These are phyloP conservation scores for Frieseomelitta varia DNA, from an alignment of 1,140 invertebrate species.

Conservation along the genomic window DNA sequence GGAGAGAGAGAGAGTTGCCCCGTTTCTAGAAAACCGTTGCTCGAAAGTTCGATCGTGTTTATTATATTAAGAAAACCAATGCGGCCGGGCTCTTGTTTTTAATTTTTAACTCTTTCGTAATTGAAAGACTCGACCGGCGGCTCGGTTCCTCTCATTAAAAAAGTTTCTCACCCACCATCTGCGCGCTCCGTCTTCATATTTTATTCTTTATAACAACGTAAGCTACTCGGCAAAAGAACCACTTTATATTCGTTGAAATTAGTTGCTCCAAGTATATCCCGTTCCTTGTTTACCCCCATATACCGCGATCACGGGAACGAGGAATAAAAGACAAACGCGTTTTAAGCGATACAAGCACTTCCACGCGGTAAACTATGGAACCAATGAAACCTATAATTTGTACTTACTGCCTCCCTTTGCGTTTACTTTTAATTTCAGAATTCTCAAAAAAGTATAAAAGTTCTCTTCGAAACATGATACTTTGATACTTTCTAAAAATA, in stretches of 20 bases:
- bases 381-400: neutral
- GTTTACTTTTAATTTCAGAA: neutral
- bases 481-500: neutral
- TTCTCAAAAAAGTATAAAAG: neutral
- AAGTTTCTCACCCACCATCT: constrained; percentile 62
- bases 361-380: neutral
- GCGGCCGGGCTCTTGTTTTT: constrained; percentile 27
- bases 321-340: neutral
- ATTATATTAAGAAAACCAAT: constrained; percentile 42
- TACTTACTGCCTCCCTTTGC: neutral
- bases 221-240: constrained; percentile 43
- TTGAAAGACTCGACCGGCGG: constrained; percentile 49
- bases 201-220: constrained; percentile 59
- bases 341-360: neutral
- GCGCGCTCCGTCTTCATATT: constrained; percentile 62
- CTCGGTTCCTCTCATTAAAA: constrained; percentile 60
- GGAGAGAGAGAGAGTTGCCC: too few species aligned
- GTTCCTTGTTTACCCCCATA: neutral
- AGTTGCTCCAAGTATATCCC: constrained; percentile 25
- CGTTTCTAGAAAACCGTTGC: neutral
- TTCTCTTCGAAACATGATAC: neutral
- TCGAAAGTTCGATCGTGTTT: constrained; percentile 26
- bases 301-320: neutral
- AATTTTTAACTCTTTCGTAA: constrained; percentile 62
- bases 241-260: constrained; percentile 61